These are phyloP conservation scores for Morpho achilles DNA, from an alignment of 2,888 invertebrate genomes.

Conservation along the genomic window DNA sequence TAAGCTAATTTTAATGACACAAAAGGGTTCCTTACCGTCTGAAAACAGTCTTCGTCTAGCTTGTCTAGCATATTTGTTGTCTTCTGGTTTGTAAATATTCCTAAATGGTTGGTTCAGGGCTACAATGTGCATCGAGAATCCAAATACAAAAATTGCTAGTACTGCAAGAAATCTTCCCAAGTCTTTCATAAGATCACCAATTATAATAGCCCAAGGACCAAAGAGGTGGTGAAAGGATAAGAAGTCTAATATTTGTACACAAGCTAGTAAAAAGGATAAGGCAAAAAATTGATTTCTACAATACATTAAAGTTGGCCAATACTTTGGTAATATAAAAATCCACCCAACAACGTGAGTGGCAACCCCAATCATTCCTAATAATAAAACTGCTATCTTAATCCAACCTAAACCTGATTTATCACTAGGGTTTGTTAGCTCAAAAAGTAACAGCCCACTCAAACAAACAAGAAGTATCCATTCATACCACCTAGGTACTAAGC, in stretches of 20 bases:
- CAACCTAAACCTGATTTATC: slow-evolving; percentile 98
- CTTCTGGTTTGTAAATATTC: slow-evolving; percentile 82
- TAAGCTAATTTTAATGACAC: slow-evolving; percentile 9
- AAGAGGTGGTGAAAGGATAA: slow-evolving; percentile 99
- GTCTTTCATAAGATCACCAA: slow-evolving; percentile 96
- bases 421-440: slow-evolving; percentile 98
- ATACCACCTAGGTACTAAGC: slow-evolving; percentile 94
- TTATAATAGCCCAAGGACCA: slow-evolving; percentile 99
- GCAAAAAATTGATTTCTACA: slow-evolving; percentile 98
- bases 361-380: slow-evolving; percentile 94
- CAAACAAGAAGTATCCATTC: slow-evolving; percentile 97
- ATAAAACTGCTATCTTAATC: slow-evolving; percentile 91
- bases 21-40: slow-evolving; percentile 82
- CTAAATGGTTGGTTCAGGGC: slow-evolving; percentile 96
- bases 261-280: slow-evolving; percentile 95
- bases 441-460: slow-evolving; percentile 95
- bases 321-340: slow-evolving; percentile 81
- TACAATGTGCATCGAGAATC: slow-evolving; percentile 98
- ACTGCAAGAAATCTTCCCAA: slow-evolving; percentile 98
- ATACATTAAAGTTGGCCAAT: slow-evolving; percentile 94
- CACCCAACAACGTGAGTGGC: slow-evolving; percentile 92
- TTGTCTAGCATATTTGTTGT: slow-evolving; percentile 78
- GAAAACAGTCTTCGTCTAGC: slow-evolving; percentile 80
- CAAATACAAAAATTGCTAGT: slow-evolving; percentile 97
- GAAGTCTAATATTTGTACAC: slow-evolving; percentile 98